Evolutionary conservation across 2,797 vertebrate species (phyloP), one percentile per base, ranked within the genome.

Genomic region (Petrocephalus schoutedeni): DNA sequence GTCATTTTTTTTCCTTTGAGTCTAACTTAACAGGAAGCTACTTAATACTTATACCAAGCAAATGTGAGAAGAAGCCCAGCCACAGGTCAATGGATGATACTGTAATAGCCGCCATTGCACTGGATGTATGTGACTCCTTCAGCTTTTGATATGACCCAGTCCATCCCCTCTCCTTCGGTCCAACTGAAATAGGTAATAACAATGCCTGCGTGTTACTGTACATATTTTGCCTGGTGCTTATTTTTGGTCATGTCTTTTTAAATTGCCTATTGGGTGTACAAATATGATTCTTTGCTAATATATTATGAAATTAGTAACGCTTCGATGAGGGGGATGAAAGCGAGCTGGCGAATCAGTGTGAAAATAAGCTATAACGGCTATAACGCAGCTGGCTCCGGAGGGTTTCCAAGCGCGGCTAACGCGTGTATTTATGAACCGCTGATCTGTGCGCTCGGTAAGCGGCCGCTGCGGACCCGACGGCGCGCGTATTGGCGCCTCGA

Each of bases 221-320:
- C 94, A 96, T 95, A 96, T 90, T 94, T 95, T 93, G 94, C 93
- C 89, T 90, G 93, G 95, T 92, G 94, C 94, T 94, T 94, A 80
- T 94, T 92, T 84, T 90, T 90, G 54, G 91, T 89, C 87, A 49
- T 89, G 86, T 88, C 88, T 92, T 90, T 92, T 90, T 89, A 90
- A 91, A 92, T 92, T 90, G 89, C 91, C 49, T 94, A 93, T 95
- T 93, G 95, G 95, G 94, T 96, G 95, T 96, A 95, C 94, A 96
- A 96, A 96, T 95, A 94, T 95, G 94, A 96, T 96, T 96, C 92
- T 95, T 94, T 95, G 95, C 94, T 96, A 96, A 96, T 96, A 96
- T 96, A 96, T 95, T 93, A 95, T 93, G 92, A 91, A 95, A 94
- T 94, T 93, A 93, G 92, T 91, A 92, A 88, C 90, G 89, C 89